phyloP scores from a whole-genome alignment of 2,113 vertebrate genomes.

The Urocynchramus pylzowi region DNA sequence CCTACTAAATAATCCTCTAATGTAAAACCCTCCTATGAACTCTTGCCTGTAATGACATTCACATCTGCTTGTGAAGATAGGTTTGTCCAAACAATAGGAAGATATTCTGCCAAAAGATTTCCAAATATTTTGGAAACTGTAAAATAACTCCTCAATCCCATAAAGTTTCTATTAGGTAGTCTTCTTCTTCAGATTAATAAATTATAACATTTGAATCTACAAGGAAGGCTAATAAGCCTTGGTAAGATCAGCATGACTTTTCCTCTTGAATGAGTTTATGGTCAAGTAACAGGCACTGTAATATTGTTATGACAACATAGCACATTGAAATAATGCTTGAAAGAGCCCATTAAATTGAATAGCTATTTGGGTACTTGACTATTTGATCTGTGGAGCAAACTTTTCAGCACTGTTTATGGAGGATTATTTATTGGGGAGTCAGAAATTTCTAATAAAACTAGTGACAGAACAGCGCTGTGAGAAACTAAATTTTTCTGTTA shows the following conservation, averaged over 20 bases:
- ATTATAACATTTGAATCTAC: background rate
- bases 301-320: background rate
- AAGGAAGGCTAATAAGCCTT: background rate
- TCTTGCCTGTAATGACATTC: background rate
- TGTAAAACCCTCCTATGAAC: background rate
- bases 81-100: background rate
- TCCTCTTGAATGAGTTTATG: slow-evolving; percentile 1
- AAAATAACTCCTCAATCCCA: background rate
- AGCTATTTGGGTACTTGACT: background rate
- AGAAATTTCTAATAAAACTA: background rate
- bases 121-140: background rate
- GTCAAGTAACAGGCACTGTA: background rate
- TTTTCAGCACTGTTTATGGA: background rate
- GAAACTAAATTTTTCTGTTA: background rate
- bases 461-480: background rate
- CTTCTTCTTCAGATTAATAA: background rate
- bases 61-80: background rate
- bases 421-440: background rate
- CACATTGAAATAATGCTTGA: background rate
- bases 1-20: background rate
- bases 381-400: background rate
- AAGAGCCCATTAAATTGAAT: background rate
- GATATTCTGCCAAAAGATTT: background rate
- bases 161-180: background rate
- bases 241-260: background rate